Evolutionary conservation across 1,140 invertebrate species (phyloP), one percentile per base, ranked within the genome.

Genomic region (Papilio helenus): DNA sequence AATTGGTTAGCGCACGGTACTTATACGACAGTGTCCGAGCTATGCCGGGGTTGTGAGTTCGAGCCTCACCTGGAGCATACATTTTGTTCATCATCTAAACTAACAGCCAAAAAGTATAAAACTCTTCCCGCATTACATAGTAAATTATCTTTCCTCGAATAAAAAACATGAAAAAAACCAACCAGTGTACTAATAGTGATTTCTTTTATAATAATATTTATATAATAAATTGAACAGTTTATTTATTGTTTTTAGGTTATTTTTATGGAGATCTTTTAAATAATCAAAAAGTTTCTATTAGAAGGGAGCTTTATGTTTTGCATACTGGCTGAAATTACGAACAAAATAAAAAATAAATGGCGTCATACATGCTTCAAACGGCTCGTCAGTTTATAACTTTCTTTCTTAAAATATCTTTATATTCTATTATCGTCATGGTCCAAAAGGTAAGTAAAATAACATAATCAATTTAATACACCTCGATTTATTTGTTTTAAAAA

Each of bases 1-100:
- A 39, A 39, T 39, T 39, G 34, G 34, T 39, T 39, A 39, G 34
- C 34, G 34, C 34, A 39, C 34, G 34, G 34, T 39, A 39, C 34
- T 39, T 39, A 39, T 58, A 58, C 55, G 55, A 58, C 55, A 58
- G 55, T 58, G 55, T 58, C 55, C 55, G 55, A 58, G 55, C 55
- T 58, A 58, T 58, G 55, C 55, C 55, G 55, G 55, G 55, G 55
- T 58, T 49, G 46, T 49, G 46, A 39, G 34, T 39, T 39, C 34
- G 34, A 39, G 34, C 34, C 34, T 39, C 34, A 39, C 34, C 34
- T 39, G 55, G 55, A 58, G 55, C 55, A 58, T 23, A 20, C 20
- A 20, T 58, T 58, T 58, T 58, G 18, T 58, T 2, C 9, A 23
- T 55, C n/a, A 20, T 20, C 55, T 3, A 58, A 58, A 9, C 55